These are phyloP conservation scores for Neomonachus schauinslandi DNA, from an alignment of 2,113 vertebrate genomes.

Conservation along the genomic window DNA sequence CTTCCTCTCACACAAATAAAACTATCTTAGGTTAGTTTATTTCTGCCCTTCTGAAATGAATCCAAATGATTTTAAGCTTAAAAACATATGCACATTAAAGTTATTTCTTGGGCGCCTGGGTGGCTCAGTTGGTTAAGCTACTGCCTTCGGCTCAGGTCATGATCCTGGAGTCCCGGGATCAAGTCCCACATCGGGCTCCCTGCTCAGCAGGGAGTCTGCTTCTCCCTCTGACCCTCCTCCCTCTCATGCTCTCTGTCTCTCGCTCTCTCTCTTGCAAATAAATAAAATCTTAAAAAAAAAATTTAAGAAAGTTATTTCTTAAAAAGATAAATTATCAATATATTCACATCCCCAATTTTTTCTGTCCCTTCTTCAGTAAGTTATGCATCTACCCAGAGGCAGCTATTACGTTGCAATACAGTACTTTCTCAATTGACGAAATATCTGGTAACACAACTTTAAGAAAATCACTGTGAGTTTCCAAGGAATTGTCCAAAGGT, in stretches of 20 bases:
- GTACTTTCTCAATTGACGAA: not conserved
- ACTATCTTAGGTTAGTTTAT: not conserved
- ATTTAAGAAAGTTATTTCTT: not conserved
- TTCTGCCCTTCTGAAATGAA: not conserved
- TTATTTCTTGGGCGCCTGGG: not conserved
- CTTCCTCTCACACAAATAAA: not conserved
- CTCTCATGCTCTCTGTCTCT: too few relatives aligned
- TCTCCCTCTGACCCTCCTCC: too few relatives aligned
- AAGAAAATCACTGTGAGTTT: not conserved
- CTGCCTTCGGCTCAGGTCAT: too few relatives aligned
- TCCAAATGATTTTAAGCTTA: slow-evolving; percentile 9
- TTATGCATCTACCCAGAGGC: not conserved
- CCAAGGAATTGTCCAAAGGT: not conserved
- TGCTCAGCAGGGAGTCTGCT: too few relatives aligned
- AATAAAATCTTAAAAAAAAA: too few relatives aligned
- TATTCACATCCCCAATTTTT: not conserved
- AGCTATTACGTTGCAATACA: not conserved
- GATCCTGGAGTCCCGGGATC: too few relatives aligned
- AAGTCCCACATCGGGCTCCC: too few relatives aligned
- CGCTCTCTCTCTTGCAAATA: too few relatives aligned
- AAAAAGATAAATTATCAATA: not conserved
- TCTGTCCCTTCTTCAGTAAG: not conserved
- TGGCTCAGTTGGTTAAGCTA: too few relatives aligned
- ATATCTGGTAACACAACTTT: not conserved
- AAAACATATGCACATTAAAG: not conserved